Evolutionary conservation across 2,113 vertebrate genomes (phyloP), one percentile per base, ranked within the genome.

Genomic region (Fukomys damarensis): DNA sequence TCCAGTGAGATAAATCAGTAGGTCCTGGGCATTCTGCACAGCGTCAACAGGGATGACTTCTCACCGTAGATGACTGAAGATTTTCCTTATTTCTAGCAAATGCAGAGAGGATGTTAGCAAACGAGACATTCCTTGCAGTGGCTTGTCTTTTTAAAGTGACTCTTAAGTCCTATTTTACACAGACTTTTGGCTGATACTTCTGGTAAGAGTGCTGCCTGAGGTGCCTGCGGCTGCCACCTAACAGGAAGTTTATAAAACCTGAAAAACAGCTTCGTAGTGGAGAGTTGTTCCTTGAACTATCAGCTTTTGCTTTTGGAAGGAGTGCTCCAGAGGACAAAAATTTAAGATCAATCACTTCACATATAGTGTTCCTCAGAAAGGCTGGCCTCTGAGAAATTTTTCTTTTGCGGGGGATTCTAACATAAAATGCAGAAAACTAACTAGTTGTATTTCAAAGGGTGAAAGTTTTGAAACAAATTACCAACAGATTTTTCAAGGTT

Each of bases 81-180:
- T 20, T 30, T 24, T 74, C 17, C 32, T n/a, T 35, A 9, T 66
- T 28, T 20, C 63, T 52, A 74, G 41, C 26, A 86, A 66, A 41
- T 35, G 7, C 72, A 5, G 10, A 80, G 9, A 83, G 28, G 7
- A 61, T 43, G 49, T 26, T 2, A 30, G 41, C 22, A 26, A 30
- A 65, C 32, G 38, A 38, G 41, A 4, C 24, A 26, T 0, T 24
- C 35, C 17, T 22, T 30, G 38, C 7, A 77, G 65, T 20, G 24
- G 7, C 22, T 84, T 72, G 11, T 84, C 70, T 93, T 79, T 79
- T 81, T 88, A 58, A 66, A 95, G 70, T 92, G 41, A 76, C 43
- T 2, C 0, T 20, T 46, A 65, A 17, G 80, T 16, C 46, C 38
- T 17, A n/a, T 90, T 80, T 95, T 43, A 88, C 86, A 81, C 7